These are phyloP conservation scores for Corydoras maculifer DNA, from an alignment of 2,113 vertebrate species.

Conservation along the genomic window DNA sequence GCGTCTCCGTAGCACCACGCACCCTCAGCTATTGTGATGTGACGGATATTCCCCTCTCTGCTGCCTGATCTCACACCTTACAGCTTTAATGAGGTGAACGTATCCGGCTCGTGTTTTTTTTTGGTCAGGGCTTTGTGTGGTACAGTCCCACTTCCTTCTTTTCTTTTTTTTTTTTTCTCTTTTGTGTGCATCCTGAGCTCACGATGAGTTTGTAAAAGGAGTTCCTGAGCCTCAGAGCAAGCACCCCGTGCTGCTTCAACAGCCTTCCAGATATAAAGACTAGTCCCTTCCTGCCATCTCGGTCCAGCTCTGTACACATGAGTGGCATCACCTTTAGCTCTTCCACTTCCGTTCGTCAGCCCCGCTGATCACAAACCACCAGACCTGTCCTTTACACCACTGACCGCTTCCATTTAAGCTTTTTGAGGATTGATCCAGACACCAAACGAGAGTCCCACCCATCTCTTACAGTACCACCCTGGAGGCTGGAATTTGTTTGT, in stretches of 20 bases:
- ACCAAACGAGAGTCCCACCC: slow-evolving; percentile 35
- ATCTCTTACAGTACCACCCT: slow-evolving; percentile 56
- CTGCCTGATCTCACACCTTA: slow-evolving; percentile 56
- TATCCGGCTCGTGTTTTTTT: slow-evolving; percentile 58
- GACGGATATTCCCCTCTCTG: slow-evolving; percentile 56
- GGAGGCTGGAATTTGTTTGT: slow-evolving; percentile 64
- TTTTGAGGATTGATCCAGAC: background rate
- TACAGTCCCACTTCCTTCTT: slow-evolving; percentile 44
- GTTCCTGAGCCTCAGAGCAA: slow-evolving; percentile 61
- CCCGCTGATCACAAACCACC: slow-evolving; percentile 19
- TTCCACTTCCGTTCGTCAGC: slow-evolving; percentile 25
- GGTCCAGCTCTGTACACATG: slow-evolving; percentile 27
- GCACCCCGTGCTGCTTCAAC: slow-evolving; percentile 79
- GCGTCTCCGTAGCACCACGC: slow-evolving; percentile 36
- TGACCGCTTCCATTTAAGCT: slow-evolving; percentile 15
- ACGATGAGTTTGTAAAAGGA: slow-evolving; percentile 86
- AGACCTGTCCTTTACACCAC: background rate
- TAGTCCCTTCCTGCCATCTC: slow-evolving; percentile 27
- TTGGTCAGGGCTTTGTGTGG: slow-evolving; percentile 51
- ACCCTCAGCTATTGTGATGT: slow-evolving; percentile 69
- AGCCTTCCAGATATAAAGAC: slow-evolving; percentile 58
- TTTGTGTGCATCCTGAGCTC: slow-evolving; percentile 63
- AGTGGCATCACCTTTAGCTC: slow-evolving; percentile 16
- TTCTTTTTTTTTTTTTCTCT: slow-evolving; percentile 64
- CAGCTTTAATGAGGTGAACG: slow-evolving; percentile 94